Evolutionary conservation across 1,140 invertebrate genomes (phyloP), one percentile per base, ranked within the genome.

Genomic region (Formica selysi): DNA sequence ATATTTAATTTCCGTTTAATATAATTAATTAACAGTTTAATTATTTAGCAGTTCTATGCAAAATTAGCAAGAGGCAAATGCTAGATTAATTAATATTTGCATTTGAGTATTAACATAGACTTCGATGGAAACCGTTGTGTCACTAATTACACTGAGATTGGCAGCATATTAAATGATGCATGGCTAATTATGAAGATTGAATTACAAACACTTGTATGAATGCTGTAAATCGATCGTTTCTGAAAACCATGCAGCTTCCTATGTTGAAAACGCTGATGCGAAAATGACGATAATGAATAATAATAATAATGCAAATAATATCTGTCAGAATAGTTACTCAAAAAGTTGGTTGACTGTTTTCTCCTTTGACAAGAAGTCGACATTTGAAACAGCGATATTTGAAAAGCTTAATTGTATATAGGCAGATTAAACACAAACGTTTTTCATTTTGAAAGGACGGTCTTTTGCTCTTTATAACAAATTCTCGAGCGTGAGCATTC

Each of bases 61-160:
- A 48, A 41, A 74, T 83, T 62, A 83, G 68, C 68, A 44, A 36
- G 54, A 48, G 11, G 54, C 36, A 74, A 32, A 74, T 44, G 10
- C 38, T 83, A 73, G 38, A 83, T 83, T 83, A 74, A 83, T 83
- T 61, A 83, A 36, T 73, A 61, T 70, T 70, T 57, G 32, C 48
- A 70, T 62, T 73, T n/a, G 68, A 61, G n/a, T 61, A 74, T 61
- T 36, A 48, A 74, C 54, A 41, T 61, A 83, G 54, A 83, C n/a
- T 83, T 61, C 13, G 54, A 61, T 62, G 61, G 68, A 26, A 73
- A 83, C 32, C 22, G 29, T 83, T 74, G 38, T 73, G 38, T 26
- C 13, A 61, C 38, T 62, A 74, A 83, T 74, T 83, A 83, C 26
- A 13, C n/a, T 48, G 79, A 83, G 68, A 83, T 83, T 83, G 54